phyloP scores from a whole-genome alignment of 2,888 invertebrate species.

The Tanypteryx hageni region DNA sequence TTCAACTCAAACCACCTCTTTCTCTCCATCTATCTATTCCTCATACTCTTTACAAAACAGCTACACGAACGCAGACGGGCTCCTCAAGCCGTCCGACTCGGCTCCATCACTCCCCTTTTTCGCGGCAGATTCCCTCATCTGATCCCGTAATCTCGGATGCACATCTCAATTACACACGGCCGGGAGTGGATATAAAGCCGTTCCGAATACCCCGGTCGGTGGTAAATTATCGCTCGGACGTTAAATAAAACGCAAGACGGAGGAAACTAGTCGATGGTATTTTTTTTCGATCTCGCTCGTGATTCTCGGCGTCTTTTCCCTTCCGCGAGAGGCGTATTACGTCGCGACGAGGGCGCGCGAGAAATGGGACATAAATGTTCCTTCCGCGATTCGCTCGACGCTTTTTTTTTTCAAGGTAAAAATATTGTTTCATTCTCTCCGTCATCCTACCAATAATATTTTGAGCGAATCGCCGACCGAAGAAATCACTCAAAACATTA shows the following conservation, averaged over 20 bases:
- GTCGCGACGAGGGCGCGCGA: background rate
- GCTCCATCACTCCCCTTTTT: background rate
- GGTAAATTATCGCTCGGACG: background rate
- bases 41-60: background rate
- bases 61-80: too few relatives aligned
- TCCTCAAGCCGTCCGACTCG: too few relatives aligned
- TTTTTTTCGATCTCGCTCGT: background rate
- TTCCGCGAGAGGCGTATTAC: background rate
- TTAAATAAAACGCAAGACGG: background rate
- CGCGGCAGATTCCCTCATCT: constrained; percentile 2
- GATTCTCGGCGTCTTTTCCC: background rate
- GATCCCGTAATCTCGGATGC: constrained; percentile 16
- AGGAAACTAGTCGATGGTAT: background rate
- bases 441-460: too few relatives aligned
- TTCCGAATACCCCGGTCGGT: background rate
- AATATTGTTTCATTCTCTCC: too few relatives aligned
- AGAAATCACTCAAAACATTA: too few relatives aligned
- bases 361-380: background rate
- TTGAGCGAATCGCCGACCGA: too few relatives aligned
- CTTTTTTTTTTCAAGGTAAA: too few relatives aligned
- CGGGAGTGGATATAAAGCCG: constrained; percentile 7
- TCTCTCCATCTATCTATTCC: background rate
- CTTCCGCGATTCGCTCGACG: too few relatives aligned
- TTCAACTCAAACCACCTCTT: background rate
- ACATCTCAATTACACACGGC: constrained; percentile 51